These are phyloP conservation scores for Fopius arisanus DNA, from an alignment of 1,140 invertebrate species.

Conservation along the genomic window DNA sequence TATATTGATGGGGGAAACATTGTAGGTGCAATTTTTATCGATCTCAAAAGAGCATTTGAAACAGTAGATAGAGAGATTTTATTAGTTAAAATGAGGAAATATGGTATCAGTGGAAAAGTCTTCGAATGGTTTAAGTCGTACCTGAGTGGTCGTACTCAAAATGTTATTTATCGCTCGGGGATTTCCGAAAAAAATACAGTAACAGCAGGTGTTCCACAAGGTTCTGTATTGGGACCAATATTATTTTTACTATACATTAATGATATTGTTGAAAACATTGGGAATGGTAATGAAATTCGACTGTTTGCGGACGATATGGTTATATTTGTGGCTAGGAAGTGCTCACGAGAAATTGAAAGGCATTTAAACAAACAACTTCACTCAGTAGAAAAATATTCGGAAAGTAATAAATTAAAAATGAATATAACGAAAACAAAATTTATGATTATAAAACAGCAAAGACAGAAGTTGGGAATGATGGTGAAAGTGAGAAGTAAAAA, in stretches of 20 bases:
- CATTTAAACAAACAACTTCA: neutral
- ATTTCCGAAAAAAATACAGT: neutral
- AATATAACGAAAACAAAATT: constrained; percentile 21
- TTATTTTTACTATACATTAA: constrained; percentile 25
- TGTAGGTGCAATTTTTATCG: constrained; percentile 17
- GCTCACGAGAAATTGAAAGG: neutral
- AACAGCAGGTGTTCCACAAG: constrained; percentile 23
- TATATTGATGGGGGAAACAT: neutral
- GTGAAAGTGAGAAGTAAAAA: neutral
- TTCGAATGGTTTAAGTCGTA: constrained; percentile 27
- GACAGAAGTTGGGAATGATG: neutral
- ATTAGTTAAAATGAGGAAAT: constrained; percentile 11
- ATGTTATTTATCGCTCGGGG: neutral
- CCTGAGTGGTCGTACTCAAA: constrained; percentile 1
- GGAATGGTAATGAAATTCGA: neutral
- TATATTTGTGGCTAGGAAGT: constrained; percentile 14
- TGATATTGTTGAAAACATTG: neutral
- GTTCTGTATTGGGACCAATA: constrained; percentile 13
- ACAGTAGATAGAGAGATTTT: constrained; percentile 25
- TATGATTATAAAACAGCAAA: constrained; percentile 1
- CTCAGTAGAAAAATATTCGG: neutral
- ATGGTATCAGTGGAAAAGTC: neutral
- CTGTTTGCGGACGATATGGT: constrained; percentile 34
- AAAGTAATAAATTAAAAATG: neutral
- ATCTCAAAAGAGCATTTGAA: constrained; percentile 36